phyloP scores from a whole-genome alignment of 92 coral and sea anemone genomes.

The Ricordea florida region DNA sequence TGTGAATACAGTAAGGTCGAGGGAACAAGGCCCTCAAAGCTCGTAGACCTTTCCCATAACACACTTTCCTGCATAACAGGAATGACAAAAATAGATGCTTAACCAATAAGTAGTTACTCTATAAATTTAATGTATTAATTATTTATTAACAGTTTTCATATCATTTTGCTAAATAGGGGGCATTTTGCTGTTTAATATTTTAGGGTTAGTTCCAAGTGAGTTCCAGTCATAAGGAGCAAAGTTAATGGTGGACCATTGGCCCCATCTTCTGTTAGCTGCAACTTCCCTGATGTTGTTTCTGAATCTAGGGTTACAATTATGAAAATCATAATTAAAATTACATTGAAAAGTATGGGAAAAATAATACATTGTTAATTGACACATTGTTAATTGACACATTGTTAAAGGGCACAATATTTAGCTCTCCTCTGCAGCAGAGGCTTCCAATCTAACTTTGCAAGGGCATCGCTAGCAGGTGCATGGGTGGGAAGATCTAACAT shows the following conservation, averaged over 20 bases:
- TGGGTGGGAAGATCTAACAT: conserved; percentile 30
- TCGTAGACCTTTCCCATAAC: conserved; percentile 86
- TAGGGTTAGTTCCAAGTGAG: no score
- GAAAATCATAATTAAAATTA: background rate
- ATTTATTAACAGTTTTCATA: no score
- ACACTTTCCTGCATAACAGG: conserved; percentile 62
- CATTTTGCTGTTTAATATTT: no score
- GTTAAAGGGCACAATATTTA: conserved; percentile 25
- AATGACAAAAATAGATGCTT: no score
- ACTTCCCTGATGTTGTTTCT: conserved; percentile 16
- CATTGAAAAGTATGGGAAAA: conserved; percentile 21
- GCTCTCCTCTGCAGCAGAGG: conserved; percentile 6
- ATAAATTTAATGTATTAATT: no score
- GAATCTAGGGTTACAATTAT: conserved; percentile 20
- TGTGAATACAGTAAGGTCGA: conserved; percentile 85
- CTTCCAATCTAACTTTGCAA: conserved; percentile 33
- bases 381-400: no score
- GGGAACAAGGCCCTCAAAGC: conserved; percentile 67
- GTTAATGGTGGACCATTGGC: conserved; percentile 18
- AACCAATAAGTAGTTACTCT: no score
- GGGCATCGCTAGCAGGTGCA: conserved; percentile 39
- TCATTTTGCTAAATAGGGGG: no score
- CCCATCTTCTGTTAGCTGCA: conserved; percentile 20
- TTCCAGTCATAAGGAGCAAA: conserved; percentile 30
- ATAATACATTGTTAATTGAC: background rate